These are phyloP conservation scores for Sapajus apella DNA, from an alignment of 2,113 vertebrate genomes.

Conservation along the genomic window DNA sequence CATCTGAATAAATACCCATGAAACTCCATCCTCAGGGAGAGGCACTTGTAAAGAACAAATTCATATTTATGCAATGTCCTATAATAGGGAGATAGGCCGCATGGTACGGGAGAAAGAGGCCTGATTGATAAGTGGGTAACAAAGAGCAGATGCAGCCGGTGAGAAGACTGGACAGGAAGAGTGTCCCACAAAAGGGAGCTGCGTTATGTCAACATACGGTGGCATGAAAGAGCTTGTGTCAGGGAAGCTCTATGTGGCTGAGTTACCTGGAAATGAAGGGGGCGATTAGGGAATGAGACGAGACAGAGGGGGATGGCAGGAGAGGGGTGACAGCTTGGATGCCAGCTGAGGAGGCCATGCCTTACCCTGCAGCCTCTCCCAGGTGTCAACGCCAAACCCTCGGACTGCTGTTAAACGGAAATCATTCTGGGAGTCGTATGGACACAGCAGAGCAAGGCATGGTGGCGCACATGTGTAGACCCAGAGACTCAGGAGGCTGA, in stretches of 20 bases:
- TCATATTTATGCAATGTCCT: rapidly evolving
- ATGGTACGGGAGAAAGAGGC: neutral
- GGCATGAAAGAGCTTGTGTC: neutral
- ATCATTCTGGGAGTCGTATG: neutral
- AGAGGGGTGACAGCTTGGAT: neutral
- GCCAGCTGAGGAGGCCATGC: too few relatives aligned
- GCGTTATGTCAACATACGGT: rapidly evolving
- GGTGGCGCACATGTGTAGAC: too few relatives aligned
- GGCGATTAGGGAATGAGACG: neutral
- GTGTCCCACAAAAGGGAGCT: too few relatives aligned
- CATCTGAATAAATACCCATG: neutral
- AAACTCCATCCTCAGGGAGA: neutral
- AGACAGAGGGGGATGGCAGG: neutral
- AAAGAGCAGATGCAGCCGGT: too few relatives aligned
- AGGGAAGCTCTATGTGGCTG: neutral
- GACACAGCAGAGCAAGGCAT: too few relatives aligned
- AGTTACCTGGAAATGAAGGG: neutral
- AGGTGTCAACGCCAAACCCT: neutral
- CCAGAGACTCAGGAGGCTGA: too few relatives aligned
- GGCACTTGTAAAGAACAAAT: neutral
- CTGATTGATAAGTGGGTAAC: neutral
- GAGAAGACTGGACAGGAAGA: neutral
- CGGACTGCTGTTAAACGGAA: neutral
- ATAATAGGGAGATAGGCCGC: neutral
- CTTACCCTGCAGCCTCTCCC: neutral